phyloP scores from a whole-genome alignment of 2,888 invertebrate species.

The Meghimatium bilineatum region DNA sequence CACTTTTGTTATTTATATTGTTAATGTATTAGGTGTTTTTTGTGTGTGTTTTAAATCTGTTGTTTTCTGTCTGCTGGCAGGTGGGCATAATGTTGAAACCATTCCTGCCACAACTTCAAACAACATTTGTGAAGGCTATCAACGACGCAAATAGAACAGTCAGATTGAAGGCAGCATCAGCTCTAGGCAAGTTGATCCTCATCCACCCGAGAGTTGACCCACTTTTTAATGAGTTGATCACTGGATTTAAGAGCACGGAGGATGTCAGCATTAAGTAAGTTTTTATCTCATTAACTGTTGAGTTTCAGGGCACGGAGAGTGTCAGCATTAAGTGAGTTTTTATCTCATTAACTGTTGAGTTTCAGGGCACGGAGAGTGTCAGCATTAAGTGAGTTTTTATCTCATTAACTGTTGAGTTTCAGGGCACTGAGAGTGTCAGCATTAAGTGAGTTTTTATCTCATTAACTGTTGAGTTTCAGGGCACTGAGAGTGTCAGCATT shows the following conservation, averaged over 20 bases:
- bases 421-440: too few species aligned
- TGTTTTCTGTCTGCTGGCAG: constrained; percentile 78
- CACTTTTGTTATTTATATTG: neutral
- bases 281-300: neutral
- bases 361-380: too few species aligned
- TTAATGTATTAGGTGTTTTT: neutral
- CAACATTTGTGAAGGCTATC: constrained; percentile 96
- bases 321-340: too few species aligned
- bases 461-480: too few species aligned
- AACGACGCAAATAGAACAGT: constrained; percentile 92
- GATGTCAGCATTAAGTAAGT: constrained; percentile 85
- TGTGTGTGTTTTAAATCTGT: neutral
- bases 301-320: too few species aligned
- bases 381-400: too few species aligned
- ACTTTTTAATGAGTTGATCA: constrained; percentile 93
- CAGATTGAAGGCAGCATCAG: constrained; percentile 89
- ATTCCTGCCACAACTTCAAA: constrained; percentile 98
- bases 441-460: too few species aligned
- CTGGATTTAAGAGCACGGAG: constrained; percentile 86
- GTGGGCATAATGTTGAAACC: constrained; percentile 96
- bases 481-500: too few species aligned
- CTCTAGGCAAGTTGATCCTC: constrained; percentile 90
- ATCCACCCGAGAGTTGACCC: constrained; percentile 97
- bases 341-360: too few species aligned
- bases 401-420: too few species aligned